Evolutionary conservation across 2,797 vertebrate species (phyloP).

Genomic region (Perodicticus potto): DNA sequence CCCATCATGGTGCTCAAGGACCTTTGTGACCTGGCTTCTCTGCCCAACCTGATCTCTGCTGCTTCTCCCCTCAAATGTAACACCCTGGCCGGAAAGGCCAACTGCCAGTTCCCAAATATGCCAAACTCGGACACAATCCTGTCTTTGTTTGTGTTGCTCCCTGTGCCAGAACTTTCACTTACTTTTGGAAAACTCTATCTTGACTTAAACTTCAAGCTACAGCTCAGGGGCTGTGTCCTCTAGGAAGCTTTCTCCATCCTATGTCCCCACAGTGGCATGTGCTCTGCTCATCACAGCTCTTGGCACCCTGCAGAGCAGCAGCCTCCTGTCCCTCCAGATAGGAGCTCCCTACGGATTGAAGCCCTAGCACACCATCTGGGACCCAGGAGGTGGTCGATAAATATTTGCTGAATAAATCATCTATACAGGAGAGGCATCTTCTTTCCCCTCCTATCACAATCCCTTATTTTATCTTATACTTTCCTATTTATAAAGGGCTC

Average conservation of each 20-base stretch:
- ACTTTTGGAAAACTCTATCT: not conserved
- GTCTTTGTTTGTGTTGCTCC: not conserved
- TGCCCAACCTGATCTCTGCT: not conserved
- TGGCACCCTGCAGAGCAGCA: not conserved
- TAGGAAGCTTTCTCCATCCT: not conserved
- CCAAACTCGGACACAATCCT: not conserved
- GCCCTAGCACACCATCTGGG: not conserved
- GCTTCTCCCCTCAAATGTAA: not conserved
- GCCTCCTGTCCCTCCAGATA: not conserved
- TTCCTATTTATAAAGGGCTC: slow-evolving; percentile 1
- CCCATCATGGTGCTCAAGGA: not conserved
- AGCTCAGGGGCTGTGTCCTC: not conserved
- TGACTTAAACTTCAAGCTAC: slow-evolving; percentile 17
- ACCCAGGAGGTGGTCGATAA: not conserved
- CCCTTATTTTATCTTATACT: not conserved
- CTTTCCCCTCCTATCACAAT: not conserved
- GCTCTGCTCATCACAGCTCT: not conserved
- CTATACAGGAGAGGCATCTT: not conserved
- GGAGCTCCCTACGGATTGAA: not conserved
- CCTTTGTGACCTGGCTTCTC: not conserved
- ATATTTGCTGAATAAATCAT: slow-evolving; percentile 45
- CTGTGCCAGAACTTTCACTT: slow-evolving; percentile 1
- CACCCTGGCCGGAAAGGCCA: too few species aligned
- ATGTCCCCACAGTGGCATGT: not conserved
- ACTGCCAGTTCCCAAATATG: not conserved